Base-by-base conservation (phyloP, 2,797 vertebrate species). In the Helostoma temminkii region DNA sequence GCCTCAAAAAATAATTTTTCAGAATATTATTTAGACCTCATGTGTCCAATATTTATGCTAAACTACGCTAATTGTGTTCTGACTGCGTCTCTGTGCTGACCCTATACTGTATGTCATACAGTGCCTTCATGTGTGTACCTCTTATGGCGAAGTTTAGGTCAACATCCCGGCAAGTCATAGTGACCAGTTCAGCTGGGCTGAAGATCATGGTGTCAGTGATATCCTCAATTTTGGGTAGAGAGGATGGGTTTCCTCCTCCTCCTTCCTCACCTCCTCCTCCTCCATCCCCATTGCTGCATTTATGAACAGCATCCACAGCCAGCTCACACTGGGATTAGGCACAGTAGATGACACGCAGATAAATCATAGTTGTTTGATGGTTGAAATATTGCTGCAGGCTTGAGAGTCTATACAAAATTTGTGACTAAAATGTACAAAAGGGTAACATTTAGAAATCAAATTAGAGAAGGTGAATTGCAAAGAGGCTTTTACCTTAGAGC, bases 141-240 rank as follows among this genome's bases (percentile, higher is more conserved):
- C 93, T 93, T 65, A 94, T 93, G 25, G 96, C 96, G 3, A 93
- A 96, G 85, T 92, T 95, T 63, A 96, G 91, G 86, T 96, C 95
- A 6, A 96, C 95, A 1, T 96, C 95, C 36, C 83, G 90, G 90
- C 96, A 96, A 64, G 94, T 95, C 83, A 96, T 95, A 43, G 95
- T 92, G 74, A 95, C 93, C 21, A 96, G 93, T 70, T 96, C 96
- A 1, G 74, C 59, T 9, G 95, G 94, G 66, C 95, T 95, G 85
- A 96, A 96, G 71, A 96, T 93, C 94, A 96, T 96, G 15, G 95
- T 96, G 82, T 96, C 95, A 0, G 95, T 95, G 54, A 96, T 96
- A 46, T 96, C 95, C 78, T 96, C 96, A 6, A 95, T 92, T 64
- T 89, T 94, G 22, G 95, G 95, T 3, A 67, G 59, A 16, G 59